Conservation (phyloP, 2,113 vertebrate genomes). For the Podarcis muralis region DNA sequence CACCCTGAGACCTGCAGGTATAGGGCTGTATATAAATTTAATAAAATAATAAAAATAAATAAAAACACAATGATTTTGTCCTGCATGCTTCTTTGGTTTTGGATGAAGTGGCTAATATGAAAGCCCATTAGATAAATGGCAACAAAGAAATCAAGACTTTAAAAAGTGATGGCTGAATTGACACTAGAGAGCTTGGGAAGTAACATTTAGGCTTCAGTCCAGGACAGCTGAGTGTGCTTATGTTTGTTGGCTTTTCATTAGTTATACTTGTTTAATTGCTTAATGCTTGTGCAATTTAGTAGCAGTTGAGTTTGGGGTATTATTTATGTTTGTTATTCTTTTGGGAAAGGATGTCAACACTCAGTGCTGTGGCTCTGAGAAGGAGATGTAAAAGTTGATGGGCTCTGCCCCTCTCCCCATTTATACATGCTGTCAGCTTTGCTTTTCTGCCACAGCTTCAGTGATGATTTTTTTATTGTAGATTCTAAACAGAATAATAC, state of each 20-base stretch:
- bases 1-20: too few species aligned
- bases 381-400: neutral
- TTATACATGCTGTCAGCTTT: neutral
- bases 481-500: slow-evolving; percentile 23
- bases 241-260: neutral
- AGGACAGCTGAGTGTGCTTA: neutral
- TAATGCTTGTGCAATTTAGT: neutral
- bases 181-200: neutral
- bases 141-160: neutral
- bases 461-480: slow-evolving; percentile 15
- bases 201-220: neutral
- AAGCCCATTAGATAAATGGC: neutral
- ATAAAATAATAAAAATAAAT: too few species aligned
- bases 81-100: neutral
- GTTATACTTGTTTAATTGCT: neutral
- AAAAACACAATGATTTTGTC: neutral
- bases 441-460: slow-evolving; percentile 4
- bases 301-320: neutral
- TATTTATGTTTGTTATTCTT: neutral
- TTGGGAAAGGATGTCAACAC: too few species aligned
- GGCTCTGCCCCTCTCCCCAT: too few species aligned
- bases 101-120: neutral
- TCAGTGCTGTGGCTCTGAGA: neutral
- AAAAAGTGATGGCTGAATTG: neutral
- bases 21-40: too few species aligned